A percentile compares a stretch with the other conserved stretches of the same genome.
Evolutionary conservation across 1,140 invertebrate genomes (phyloP).

Genomic region (Trachymyrmex septentrionalis): DNA sequence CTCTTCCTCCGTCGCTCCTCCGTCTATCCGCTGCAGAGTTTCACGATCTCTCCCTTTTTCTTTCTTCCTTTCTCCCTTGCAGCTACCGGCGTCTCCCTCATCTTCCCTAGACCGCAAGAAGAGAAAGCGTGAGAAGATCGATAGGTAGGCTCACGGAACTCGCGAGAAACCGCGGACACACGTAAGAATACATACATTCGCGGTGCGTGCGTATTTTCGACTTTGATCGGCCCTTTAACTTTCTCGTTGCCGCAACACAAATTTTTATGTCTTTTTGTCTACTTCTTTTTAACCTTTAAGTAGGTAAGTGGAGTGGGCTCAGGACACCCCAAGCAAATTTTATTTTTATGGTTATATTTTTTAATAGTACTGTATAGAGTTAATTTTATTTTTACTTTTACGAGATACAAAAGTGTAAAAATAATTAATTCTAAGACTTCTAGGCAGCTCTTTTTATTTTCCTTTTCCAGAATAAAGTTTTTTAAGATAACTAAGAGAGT

Average conservation of each 20-base stretch:
- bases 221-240: constrained; percentile 1
- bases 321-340: no score
- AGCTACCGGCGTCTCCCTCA: constrained; percentile 11
- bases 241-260: neutral
- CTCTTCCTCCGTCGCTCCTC: constrained; percentile 49
- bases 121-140: constrained; percentile 84
- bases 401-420: no score
- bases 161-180: constrained; percentile 16
- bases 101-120: constrained; percentile 48
- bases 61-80: constrained; percentile 28
- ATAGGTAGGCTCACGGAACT: constrained; percentile 72
- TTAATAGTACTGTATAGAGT: no score
- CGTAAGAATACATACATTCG: constrained; percentile 36
- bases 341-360: no score
- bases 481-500: no score
- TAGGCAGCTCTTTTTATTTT: no score
- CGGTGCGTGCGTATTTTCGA: neutral
- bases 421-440: no score
- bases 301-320: no score
- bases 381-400: no score
- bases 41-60: constrained; percentile 1
- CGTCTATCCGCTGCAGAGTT: constrained; percentile 19
- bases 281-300: neutral
- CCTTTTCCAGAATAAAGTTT: no score
- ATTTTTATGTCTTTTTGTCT: neutral